phyloP scores from a whole-genome alignment of 2,113 vertebrate genomes.

The Daboia siamensis region DNA sequence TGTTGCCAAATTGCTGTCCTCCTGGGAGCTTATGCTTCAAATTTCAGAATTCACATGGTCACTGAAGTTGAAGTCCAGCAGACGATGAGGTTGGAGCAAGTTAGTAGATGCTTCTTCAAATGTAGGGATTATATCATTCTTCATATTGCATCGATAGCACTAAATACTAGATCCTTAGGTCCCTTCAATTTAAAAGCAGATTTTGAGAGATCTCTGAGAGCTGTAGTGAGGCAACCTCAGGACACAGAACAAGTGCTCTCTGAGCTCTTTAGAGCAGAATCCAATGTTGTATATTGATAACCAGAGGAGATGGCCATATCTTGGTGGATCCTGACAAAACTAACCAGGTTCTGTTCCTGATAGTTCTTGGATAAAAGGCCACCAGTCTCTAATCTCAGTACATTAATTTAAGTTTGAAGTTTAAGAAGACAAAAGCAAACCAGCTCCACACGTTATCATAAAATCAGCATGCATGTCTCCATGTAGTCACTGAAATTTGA shows the following conservation, averaged over 20 bases:
- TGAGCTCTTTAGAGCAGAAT: neutral
- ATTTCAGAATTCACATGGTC: neutral
- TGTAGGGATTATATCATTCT: neutral
- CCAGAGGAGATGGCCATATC: neutral
- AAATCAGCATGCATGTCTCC: neutral
- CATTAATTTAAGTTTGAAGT: neutral
- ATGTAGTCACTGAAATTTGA: neutral
- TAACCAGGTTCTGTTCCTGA: neutral
- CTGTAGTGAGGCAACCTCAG: no score
- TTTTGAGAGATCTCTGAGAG: neutral
- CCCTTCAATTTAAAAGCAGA: neutral
- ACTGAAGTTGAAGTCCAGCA: neutral
- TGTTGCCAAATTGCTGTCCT: neutral
- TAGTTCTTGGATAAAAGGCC: neutral
- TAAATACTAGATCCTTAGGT: neutral
- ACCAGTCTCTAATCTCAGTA: neutral
- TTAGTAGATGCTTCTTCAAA: neutral
- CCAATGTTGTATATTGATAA: neutral
- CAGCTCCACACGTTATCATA: neutral
- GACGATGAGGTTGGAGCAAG: neutral
- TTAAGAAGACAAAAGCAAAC: neutral
- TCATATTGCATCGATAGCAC: neutral
- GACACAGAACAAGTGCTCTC: neutral
- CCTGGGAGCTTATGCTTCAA: neutral
- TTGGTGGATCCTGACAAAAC: neutral